Base-by-base conservation (phyloP, 2,888 invertebrate species). In the Melikaiella ostensackeni region DNA sequence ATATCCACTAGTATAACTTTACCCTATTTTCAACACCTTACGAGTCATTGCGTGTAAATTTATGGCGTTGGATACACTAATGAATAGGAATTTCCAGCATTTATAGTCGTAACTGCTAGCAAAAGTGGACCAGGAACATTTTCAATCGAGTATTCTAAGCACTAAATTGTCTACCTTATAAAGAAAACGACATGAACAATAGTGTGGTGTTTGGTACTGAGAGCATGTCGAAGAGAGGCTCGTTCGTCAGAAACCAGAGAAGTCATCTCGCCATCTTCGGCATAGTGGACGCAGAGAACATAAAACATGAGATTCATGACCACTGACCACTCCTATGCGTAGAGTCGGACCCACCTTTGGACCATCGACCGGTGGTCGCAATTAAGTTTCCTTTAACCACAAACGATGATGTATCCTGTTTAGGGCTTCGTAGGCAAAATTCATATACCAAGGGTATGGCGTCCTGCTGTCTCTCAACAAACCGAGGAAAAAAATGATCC, bases 281-380 rank as follows among this genome's bases (percentile, higher is more conserved):
- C 33, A 46, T 19, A 24, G 61, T 27, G 13, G 74, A 59, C 59
- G 62, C 74, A 50, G 42, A 21, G 30, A 55, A 55, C 55, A 74
- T 77, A 77, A 77, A 77, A 77, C 38, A 57, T 62, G 62, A 61
- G 77, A 74, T 74, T 77, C 77, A 77, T 74, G 77, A 50, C 46
- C 19, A 30, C 8, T 74, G 35, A 24, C n/a, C 19, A 73, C 24
- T 42, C 27, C 4, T n/a, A 13, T 27, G 59, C 33, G 30, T 74
- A 19, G 57, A 57, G 35, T 21, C 5, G 33, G 16, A 21, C n/a
- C 35, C 30, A 74, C 59, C 30, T 33, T 74, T 21, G 9, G 46
- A 33, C 27, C 30, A 59, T 16, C 59, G 30, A 19, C 30, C 55
- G 27, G 2, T 19, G 30, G 1, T 33, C 11, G 33, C 66, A 46